Evolutionary conservation across 2,888 invertebrate genomes (phyloP).

Genomic region (Flabesymbios commensalis): DNA sequence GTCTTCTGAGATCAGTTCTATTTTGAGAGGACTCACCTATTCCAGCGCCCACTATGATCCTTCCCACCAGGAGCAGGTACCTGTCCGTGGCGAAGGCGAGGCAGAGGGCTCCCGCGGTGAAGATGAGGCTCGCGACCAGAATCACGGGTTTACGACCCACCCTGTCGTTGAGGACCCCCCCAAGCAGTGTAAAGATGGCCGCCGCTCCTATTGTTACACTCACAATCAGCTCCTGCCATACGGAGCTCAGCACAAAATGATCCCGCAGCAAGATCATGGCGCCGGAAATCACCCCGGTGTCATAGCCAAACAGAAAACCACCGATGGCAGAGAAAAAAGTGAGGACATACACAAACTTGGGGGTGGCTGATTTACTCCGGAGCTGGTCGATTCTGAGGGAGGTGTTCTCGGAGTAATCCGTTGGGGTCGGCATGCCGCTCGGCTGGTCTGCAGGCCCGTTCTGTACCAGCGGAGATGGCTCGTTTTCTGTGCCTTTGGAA

Average conservation of each 20-base stretch:
- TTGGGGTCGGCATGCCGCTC: no score
- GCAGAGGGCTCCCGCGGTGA: slow-evolving; percentile 28
- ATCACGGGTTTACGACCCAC: slow-evolving; percentile 64
- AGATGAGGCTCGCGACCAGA: slow-evolving; percentile 29
- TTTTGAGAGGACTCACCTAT: slow-evolving; percentile 61
- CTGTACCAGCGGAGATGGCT: no score
- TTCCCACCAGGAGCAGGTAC: slow-evolving; percentile 20
- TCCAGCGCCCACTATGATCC: slow-evolving; percentile 22
- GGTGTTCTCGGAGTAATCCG: not conserved
- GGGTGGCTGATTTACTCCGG: slow-evolving; percentile 4
- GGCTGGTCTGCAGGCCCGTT: no score
- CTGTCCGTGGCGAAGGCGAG: slow-evolving; percentile 21
- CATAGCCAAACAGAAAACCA: slow-evolving; percentile 68
- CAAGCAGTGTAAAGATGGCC: slow-evolving; percentile 41
- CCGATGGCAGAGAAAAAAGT: slow-evolving; percentile 60
- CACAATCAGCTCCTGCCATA: slow-evolving; percentile 64
- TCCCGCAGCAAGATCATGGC: slow-evolving; percentile 62
- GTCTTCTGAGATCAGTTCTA: no score
- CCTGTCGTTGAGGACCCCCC: slow-evolving; percentile 63
- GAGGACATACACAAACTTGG: slow-evolving; percentile 41
- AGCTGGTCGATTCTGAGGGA: not conserved
- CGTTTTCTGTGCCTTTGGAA: no score
- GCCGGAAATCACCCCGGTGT: slow-evolving; percentile 67
- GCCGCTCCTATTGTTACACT: slow-evolving; percentile 60
- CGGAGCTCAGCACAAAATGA: slow-evolving; percentile 59